Conservation (phyloP, 2,888 invertebrate genomes). For the Archips crataeganus region DNA sequence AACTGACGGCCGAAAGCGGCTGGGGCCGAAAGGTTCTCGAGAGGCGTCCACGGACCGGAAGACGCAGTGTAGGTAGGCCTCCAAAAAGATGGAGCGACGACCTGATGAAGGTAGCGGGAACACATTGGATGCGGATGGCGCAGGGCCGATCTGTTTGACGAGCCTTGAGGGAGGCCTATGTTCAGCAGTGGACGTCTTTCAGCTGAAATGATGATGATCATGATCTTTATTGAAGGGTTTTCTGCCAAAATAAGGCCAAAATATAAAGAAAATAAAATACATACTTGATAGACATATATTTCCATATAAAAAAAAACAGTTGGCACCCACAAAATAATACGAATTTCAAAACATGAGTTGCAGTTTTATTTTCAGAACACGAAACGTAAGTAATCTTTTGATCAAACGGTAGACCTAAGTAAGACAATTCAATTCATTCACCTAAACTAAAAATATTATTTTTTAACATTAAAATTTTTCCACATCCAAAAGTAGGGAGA, state of each 20-base stretch:
- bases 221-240: background rate
- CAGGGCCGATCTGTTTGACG: no score
- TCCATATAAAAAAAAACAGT: conserved; percentile 62
- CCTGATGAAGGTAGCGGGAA: no score
- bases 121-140: no score
- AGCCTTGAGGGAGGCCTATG: no score
- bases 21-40: no score
- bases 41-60: no score
- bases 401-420: conserved; percentile 58
- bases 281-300: conserved; percentile 70
- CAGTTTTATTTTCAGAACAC: conserved; percentile 72
- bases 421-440: conserved; percentile 52
- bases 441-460: conserved; percentile 65
- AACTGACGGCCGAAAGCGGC: no score
- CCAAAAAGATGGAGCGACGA: no score
- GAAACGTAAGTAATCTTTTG: conserved; percentile 70
- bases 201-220: no score
- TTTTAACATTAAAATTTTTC: conserved; percentile 59
- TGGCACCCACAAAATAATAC: conserved; percentile 73
- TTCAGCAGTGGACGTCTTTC: no score
- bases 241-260: background rate
- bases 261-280: background rate
- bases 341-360: conserved; percentile 61
- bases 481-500: conserved; percentile 76
- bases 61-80: no score